A percentile compares a stretch with the other conserved stretches of the same genome.
Conservation (phyloP, 1,140 invertebrate genomes). For the Habropoda laboriosa region DNA sequence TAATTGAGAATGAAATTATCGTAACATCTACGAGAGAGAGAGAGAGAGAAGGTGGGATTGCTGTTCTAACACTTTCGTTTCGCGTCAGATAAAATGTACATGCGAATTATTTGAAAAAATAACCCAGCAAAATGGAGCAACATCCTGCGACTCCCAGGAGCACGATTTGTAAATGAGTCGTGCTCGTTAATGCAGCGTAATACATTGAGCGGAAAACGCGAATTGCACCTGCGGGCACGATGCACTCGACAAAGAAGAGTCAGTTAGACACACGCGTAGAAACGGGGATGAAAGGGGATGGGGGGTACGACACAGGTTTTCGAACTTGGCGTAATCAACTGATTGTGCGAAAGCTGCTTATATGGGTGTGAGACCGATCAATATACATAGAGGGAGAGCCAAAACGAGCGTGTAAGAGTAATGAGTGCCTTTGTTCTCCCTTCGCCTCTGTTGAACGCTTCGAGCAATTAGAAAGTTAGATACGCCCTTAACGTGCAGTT, state of each 20-base stretch:
- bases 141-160: slow-evolving; percentile 2
- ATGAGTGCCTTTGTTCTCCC: slow-evolving; percentile 33
- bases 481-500: neutral
- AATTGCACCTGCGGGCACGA: slow-evolving; percentile 49
- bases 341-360: slow-evolving; percentile 46
- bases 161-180: slow-evolving; percentile 54
- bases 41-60: too few species aligned
- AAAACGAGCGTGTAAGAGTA: slow-evolving; percentile 39
- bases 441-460: neutral
- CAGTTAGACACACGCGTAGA: slow-evolving; percentile 26
- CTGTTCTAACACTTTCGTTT: neutral
- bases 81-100: slow-evolving; percentile 12
- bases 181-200: slow-evolving; percentile 53
- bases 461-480: slow-evolving; percentile 32
- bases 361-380: slow-evolving; percentile 21
- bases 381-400: neutral
- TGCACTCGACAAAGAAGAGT: slow-evolving; percentile 26
- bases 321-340: slow-evolving; percentile 48
- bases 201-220: slow-evolving; percentile 39
- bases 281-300: neutral
- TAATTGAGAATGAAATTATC: too few species aligned
- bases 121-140: neutral
- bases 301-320: slow-evolving; percentile 12
- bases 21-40: too few species aligned
- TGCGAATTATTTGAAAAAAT: slow-evolving; percentile 25